Conservation (phyloP, 2,888 invertebrate genomes). For the Scaptomyza flava region DNA sequence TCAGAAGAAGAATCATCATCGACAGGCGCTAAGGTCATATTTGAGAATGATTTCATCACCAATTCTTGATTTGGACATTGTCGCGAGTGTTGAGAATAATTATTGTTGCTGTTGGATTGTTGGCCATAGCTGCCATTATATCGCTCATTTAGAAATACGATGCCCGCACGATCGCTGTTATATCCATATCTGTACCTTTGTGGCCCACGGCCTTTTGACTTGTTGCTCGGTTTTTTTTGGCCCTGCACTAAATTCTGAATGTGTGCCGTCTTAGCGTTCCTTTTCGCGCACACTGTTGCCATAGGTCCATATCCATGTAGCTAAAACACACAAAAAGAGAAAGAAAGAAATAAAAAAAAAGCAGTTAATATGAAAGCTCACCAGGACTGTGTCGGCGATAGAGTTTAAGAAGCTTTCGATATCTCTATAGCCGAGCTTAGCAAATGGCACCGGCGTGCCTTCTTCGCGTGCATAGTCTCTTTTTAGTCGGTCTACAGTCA, state of each 20-base stretch:
- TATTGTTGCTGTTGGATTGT: not conserved
- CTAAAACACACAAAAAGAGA: constrained; percentile 37
- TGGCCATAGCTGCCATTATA: not conserved
- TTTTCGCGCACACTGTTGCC: constrained; percentile 63
- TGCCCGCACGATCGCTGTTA: constrained; percentile 27
- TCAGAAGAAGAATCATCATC: constrained; percentile 4
- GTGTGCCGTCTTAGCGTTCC: constrained; percentile 66
- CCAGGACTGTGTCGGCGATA: constrained; percentile 74
- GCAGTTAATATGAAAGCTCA: constrained; percentile 19
- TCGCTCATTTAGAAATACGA: constrained; percentile 46
- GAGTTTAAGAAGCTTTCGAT: constrained; percentile 74
- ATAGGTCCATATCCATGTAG: constrained; percentile 67
- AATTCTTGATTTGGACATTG: not conserved
- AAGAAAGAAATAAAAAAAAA: not conserved
- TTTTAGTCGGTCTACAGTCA: constrained; percentile 68
- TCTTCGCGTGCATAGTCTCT: constrained; percentile 70
- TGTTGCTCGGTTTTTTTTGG: constrained; percentile 68
- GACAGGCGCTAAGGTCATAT: not conserved
- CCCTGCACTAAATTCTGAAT: constrained; percentile 70
- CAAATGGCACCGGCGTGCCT: constrained; percentile 68
- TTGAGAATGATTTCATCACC: constrained; percentile 13
- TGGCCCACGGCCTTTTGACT: not conserved
- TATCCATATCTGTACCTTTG: constrained; percentile 10
- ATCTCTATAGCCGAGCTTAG: constrained; percentile 65
- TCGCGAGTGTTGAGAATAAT: not conserved